Percentiles rank a stretch among this genome's conserved stretches.
phyloP scores from a whole-genome alignment of 1,140 invertebrate species.

The Dysdera silvatica region DNA sequence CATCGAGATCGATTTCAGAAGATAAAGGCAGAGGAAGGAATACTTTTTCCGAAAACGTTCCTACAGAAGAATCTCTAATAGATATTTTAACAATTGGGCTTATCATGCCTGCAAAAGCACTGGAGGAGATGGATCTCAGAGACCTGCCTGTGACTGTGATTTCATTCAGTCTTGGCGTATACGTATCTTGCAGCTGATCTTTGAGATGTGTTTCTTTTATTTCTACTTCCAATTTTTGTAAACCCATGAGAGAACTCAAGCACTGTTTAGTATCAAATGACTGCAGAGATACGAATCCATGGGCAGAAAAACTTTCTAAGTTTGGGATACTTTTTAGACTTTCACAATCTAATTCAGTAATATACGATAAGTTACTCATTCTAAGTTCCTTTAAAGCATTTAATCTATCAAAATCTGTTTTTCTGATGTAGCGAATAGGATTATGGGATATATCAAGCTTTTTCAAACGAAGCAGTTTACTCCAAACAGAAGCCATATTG shows the following conservation, averaged over 20 bases:
- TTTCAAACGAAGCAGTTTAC: conserved; percentile 58
- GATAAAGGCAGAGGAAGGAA: conserved; percentile 83
- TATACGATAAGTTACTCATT: conserved; percentile 58
- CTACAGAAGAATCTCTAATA: conserved; percentile 69
- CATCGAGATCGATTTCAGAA: conserved; percentile 64
- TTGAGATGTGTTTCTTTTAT: conserved; percentile 72
- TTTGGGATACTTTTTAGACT: conserved; percentile 65
- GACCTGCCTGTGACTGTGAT: conserved; percentile 65
- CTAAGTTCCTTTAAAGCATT: conserved; percentile 56
- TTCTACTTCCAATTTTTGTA: conserved; percentile 64
- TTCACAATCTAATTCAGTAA: conserved; percentile 68
- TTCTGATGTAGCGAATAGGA: conserved; percentile 59
- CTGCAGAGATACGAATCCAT: conserved; percentile 65
- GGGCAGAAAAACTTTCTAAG: conserved; percentile 59
- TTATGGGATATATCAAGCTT: conserved; percentile 69
- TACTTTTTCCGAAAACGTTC: conserved; percentile 63
- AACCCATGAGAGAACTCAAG: conserved; percentile 52
- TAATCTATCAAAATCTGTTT: conserved; percentile 63
- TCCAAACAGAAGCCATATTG: conserved; percentile 50
- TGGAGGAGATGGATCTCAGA: conserved; percentile 69
- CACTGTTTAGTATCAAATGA: conserved; percentile 70
- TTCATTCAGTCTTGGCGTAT: conserved; percentile 66
- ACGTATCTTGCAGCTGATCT: conserved; percentile 67
- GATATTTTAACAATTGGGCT: conserved; percentile 59
- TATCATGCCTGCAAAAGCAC: conserved; percentile 65